These are phyloP conservation scores for Geophilus truncorum DNA, from an alignment of 2,888 invertebrate genomes.

Conservation along the genomic window DNA sequence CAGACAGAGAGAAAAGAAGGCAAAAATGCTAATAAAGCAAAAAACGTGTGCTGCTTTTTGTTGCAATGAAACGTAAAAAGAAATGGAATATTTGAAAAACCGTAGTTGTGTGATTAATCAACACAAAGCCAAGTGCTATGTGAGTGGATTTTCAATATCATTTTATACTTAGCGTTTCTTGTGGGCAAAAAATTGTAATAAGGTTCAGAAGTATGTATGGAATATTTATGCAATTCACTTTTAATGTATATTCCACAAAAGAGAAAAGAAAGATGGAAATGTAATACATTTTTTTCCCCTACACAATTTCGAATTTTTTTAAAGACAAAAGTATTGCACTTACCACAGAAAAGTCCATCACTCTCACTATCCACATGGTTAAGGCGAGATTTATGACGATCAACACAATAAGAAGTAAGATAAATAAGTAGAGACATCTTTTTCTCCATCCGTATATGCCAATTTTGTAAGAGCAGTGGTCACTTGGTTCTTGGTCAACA, in stretches of 20 bases:
- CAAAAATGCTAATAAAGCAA: not conserved
- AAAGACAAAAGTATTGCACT: conserved; percentile 52
- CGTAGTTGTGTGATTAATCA: not conserved
- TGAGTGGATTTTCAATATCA: not conserved
- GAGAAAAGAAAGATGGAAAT: not conserved
- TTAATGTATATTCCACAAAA: not conserved
- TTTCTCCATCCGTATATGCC: conserved; percentile 97
- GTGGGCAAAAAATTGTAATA: not conserved
- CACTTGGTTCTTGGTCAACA: not conserved
- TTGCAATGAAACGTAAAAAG: not conserved
- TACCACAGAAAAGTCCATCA: conserved; percentile 93
- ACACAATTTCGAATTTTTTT: not conserved
- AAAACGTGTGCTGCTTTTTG: too few relatives aligned
- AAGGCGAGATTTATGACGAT: conserved; percentile 91
- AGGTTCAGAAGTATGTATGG: not conserved
- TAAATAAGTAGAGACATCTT: conserved; percentile 85
- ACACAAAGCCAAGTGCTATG: not conserved
- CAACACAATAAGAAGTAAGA: conserved; percentile 81
- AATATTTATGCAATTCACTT: not conserved
- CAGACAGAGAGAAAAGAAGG: not conserved
- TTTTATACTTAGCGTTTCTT: not conserved
- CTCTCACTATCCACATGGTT: conserved; percentile 93
- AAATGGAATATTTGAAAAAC: not conserved
- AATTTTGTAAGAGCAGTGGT: conserved; percentile 50
- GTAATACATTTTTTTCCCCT: too few relatives aligned